phyloP scores from a whole-genome alignment of 2,113 vertebrate species.

The Nansenia antarctica region DNA sequence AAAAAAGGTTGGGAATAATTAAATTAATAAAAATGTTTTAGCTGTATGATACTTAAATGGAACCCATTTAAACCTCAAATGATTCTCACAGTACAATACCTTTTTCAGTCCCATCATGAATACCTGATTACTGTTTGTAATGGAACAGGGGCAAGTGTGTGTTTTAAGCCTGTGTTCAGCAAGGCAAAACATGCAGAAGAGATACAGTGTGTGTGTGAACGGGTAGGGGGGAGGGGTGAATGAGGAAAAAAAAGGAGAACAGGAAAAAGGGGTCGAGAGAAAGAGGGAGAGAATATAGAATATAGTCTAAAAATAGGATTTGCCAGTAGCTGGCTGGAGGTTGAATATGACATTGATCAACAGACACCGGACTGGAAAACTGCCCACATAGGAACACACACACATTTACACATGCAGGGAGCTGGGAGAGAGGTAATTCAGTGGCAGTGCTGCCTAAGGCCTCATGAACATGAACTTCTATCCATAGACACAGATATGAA shows the following conservation, averaged over 20 bases:
- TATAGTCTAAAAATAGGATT: neutral
- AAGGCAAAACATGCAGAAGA: neutral
- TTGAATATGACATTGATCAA: constrained; percentile 12
- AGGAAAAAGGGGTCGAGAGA: constrained; percentile 6
- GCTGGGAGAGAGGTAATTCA: too few relatives aligned
- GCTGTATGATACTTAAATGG: too few relatives aligned
- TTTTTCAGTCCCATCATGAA: neutral
- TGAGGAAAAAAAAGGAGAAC: constrained; percentile 5
- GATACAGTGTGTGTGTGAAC: neutral
- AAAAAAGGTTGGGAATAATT: too few relatives aligned
- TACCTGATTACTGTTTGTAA: neutral
- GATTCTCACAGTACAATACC: too few relatives aligned
- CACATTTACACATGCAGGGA: neutral
- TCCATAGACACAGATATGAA: neutral
- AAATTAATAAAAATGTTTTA: too few relatives aligned
- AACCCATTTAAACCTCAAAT: too few relatives aligned
- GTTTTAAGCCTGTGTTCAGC: too few relatives aligned
- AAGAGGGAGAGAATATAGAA: neutral
- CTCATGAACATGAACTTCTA: neutral
- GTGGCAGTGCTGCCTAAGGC: neutral
- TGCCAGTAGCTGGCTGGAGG: neutral
- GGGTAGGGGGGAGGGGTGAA: neutral
- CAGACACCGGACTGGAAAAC: constrained; percentile 22
- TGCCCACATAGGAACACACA: constrained; percentile 14
- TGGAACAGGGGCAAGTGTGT: neutral